Percentiles rank a stretch among this genome's conserved stretches.
These are phyloP conservation scores for Nautilus pompilius DNA, from an alignment of 1,140 invertebrate species.

Conservation along the genomic window DNA sequence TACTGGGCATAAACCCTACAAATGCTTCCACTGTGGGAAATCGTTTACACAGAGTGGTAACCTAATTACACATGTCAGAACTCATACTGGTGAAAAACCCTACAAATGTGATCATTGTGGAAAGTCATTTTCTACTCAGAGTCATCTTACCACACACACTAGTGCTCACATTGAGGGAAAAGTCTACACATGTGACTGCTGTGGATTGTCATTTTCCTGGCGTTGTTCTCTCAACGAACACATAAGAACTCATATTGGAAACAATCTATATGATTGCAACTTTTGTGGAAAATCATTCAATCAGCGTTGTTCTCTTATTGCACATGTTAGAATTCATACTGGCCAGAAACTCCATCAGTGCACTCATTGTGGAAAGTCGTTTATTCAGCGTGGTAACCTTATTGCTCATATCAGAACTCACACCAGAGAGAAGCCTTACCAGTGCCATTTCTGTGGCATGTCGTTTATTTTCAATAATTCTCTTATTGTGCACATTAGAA, in stretches of 20 bases:
- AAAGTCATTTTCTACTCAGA: background rate
- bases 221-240: conserved; percentile 80
- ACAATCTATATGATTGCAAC: conserved; percentile 52
- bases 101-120: conserved; percentile 82
- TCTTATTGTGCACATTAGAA: conserved; percentile 69
- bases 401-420: conserved; percentile 35
- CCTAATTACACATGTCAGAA: conserved; percentile 85
- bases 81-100: conserved; percentile 91
- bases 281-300: conserved; percentile 52
- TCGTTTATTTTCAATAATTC: conserved; percentile 82
- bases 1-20: conserved; percentile 56
- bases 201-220: conserved; percentile 74
- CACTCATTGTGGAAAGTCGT: conserved; percentile 25
- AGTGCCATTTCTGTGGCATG: conserved; percentile 71
- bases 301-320: conserved; percentile 16
- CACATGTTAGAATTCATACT: conserved; percentile 9
- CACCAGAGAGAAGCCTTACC: conserved; percentile 77
- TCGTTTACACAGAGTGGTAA: conserved; percentile 87
- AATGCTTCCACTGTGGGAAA: conserved; percentile 78
- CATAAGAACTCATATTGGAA: conserved; percentile 63
- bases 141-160: background rate
- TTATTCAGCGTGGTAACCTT: conserved; percentile 20
- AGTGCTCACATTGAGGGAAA: background rate
- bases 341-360: conserved; percentile 25
- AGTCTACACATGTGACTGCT: conserved; percentile 72